These are phyloP conservation scores for Caenorhabditis angaria DNA, from an alignment of 2,888 invertebrate species.

Conservation along the genomic window DNA sequence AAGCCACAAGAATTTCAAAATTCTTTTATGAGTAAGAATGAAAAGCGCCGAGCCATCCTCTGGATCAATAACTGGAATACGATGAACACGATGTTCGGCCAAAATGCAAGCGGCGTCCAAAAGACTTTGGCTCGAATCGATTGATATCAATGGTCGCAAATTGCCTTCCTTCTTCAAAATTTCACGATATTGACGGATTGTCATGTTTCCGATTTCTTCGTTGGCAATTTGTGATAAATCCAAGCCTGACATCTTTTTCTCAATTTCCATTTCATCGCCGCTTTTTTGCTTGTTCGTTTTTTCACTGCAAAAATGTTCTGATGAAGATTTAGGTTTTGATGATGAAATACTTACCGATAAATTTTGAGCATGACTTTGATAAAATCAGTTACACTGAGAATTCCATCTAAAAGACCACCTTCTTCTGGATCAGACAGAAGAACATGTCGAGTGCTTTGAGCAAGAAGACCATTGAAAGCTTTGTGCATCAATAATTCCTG, in stretches of 20 bases:
- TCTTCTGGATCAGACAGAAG: conserved; percentile 50
- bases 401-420: conserved; percentile 74
- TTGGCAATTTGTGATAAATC: conserved; percentile 45
- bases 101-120: conserved; percentile 88
- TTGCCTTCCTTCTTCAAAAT: conserved; percentile 33
- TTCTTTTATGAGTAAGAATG: conserved; percentile 97
- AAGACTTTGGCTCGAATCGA: conserved; percentile 75
- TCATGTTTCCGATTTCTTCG: conserved; percentile 56
- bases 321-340: background rate
- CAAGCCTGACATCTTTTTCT: conserved; percentile 11
- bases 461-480: conserved; percentile 97
- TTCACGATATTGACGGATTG: conserved; percentile 51
- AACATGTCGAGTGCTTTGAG: conserved; percentile 78
- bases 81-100: conserved; percentile 91
- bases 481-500: conserved; percentile 95
- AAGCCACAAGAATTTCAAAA: conserved; percentile 94
- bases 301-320: conserved; percentile 35
- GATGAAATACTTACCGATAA: conserved; percentile 38
- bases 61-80: conserved; percentile 94
- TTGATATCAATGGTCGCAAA: conserved; percentile 24
- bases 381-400: conserved; percentile 99
- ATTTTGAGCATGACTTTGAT: conserved; percentile 84
- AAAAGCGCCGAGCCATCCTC: conserved; percentile 94
- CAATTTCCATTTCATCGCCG: conserved; percentile 6
- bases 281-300: conserved; percentile 13